Conservation (phyloP, 2,797 vertebrate species). For the Myotis planiceps region DNA sequence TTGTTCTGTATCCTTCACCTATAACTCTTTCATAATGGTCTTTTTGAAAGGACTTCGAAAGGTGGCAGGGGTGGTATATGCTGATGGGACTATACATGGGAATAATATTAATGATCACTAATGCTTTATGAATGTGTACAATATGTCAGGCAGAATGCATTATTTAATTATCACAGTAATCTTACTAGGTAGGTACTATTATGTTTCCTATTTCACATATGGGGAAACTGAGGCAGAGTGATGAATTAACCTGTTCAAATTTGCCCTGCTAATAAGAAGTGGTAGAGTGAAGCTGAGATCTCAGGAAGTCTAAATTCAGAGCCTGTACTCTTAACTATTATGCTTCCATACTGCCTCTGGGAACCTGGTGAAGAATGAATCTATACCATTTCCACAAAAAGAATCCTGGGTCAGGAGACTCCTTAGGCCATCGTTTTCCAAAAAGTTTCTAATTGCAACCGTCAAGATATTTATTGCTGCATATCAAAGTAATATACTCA, state of each 20-base stretch:
- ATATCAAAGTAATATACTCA: not conserved
- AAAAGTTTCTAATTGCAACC: not conserved
- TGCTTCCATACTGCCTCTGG: not conserved
- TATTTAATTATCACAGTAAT: not conserved
- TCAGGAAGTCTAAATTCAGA: not conserved
- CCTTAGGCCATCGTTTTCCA: not conserved
- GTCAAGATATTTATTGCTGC: not conserved
- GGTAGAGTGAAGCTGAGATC: not conserved
- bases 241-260: not conserved
- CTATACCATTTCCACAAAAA: not conserved
- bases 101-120: not conserved
- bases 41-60: conserved; percentile 3
- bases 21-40: not conserved
- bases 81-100: not conserved
- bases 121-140: not conserved
- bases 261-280: not conserved
- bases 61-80: not conserved
- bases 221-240: not conserved
- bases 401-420: not conserved
- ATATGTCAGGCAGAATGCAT: not conserved
- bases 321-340: not conserved
- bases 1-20: not conserved
- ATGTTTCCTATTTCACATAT: conserved; percentile 5
- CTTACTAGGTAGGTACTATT: not conserved
- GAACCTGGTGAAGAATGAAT: not conserved